Percentiles rank a stretch among this genome's conserved stretches.
Evolutionary conservation across 2,113 vertebrate species (phyloP).

Genomic region (Anser cygnoides): DNA sequence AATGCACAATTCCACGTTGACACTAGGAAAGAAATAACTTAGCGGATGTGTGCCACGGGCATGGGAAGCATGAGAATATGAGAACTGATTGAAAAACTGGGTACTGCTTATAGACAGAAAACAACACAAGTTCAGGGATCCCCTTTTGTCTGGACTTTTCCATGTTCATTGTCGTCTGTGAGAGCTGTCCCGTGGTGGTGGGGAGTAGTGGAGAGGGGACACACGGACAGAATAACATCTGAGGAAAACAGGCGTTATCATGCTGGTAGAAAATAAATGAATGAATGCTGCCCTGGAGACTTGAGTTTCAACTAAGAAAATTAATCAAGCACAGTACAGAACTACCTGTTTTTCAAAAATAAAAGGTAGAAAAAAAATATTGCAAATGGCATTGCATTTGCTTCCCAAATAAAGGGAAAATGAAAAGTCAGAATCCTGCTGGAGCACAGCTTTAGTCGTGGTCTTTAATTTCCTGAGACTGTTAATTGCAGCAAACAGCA

Average conservation of each 20-base stretch:
- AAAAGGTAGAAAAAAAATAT: background rate
- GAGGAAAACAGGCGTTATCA: background rate
- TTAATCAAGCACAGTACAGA: background rate
- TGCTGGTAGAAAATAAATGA: background rate
- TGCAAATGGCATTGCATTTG: background rate
- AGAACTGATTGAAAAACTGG: background rate
- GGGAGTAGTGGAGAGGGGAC: no score
- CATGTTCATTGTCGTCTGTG: background rate
- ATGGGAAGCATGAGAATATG: background rate
- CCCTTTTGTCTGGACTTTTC: background rate
- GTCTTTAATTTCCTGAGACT: background rate
- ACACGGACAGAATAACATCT: background rate
- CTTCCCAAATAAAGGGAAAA: background rate
- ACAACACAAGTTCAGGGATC: background rate
- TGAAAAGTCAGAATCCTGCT: slow-evolving; percentile 25
- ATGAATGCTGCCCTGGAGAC: background rate
- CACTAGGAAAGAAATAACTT: background rate
- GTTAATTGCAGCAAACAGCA: background rate
- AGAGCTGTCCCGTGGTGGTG: background rate
- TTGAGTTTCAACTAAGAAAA: background rate
- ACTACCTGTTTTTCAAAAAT: slow-evolving; percentile 13
- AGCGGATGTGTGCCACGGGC: background rate
- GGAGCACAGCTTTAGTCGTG: background rate
- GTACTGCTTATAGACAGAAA: background rate
- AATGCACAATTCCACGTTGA: background rate